Evolutionary conservation across 2,113 vertebrate genomes (phyloP).

Genomic region (Amia ocellicauda): DNA sequence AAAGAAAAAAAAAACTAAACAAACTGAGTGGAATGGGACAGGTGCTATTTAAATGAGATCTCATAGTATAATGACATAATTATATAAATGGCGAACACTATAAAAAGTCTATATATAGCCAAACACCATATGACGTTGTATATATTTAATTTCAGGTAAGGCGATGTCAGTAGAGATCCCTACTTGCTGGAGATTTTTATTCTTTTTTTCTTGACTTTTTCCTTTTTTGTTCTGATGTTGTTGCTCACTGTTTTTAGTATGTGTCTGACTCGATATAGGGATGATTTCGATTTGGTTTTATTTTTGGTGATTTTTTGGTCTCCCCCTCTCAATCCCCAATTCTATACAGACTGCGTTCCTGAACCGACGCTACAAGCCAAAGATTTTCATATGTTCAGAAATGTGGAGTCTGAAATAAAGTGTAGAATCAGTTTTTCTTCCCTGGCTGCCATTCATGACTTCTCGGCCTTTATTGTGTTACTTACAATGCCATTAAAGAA

Average conservation of each 20-base stretch:
- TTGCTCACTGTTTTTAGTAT: constrained; percentile 48
- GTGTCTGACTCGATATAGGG: constrained; percentile 47
- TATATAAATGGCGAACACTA: constrained; percentile 59
- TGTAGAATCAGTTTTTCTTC: constrained; percentile 65
- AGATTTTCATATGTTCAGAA: constrained; percentile 99
- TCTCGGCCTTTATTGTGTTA: not conserved
- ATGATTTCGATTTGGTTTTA: too few species aligned
- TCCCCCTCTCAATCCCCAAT: constrained; percentile 47
- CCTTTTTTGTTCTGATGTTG: constrained; percentile 57
- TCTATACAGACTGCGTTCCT: constrained; percentile 67
- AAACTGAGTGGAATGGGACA: constrained; percentile 52
- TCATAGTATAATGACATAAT: constrained; percentile 79
- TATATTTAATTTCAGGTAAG: constrained; percentile 96
- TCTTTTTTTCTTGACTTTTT: constrained; percentile 52
- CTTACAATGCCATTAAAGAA: not conserved
- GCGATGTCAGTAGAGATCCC: constrained; percentile 71
- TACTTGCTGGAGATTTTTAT: constrained; percentile 74
- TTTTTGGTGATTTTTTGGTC: constrained; percentile 50
- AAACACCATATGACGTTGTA: constrained; percentile 91
- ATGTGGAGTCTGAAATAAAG: constrained; percentile 95
- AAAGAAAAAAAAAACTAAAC: constrained; percentile 29
- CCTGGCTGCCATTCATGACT: constrained; percentile 11
- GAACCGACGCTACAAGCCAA: constrained; percentile 93
- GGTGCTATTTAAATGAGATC: constrained; percentile 82
- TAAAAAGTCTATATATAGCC: constrained; percentile 87